phyloP scores from a whole-genome alignment of 2,113 vertebrate species.

The Hippopotamus amphibius region DNA sequence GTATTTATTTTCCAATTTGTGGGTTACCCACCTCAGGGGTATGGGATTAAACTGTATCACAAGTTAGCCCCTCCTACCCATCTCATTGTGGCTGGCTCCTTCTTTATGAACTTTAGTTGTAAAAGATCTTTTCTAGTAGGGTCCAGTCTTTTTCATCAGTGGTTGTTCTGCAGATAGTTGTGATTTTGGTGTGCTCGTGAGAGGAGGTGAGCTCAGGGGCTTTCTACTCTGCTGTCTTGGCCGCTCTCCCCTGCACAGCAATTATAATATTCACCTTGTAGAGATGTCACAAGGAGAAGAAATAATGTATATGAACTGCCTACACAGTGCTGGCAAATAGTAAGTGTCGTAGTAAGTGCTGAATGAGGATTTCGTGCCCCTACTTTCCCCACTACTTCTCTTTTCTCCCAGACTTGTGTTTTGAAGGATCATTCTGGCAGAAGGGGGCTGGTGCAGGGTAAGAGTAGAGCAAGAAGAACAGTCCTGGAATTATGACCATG shows the following conservation, averaged over 20 bases:
- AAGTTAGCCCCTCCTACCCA: background rate
- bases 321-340: background rate
- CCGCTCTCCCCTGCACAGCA: background rate
- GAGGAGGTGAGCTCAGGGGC: background rate
- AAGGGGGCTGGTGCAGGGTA: background rate
- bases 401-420: background rate
- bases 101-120: background rate
- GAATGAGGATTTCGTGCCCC: background rate
- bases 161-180: background rate
- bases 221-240: background rate
- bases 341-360: background rate
- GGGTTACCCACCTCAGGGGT: background rate
- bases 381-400: background rate
- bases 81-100: background rate
- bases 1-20: background rate
- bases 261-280: background rate
- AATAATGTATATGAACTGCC: background rate
- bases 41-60: background rate
- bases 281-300: background rate
- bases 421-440: background rate
- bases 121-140: background rate
- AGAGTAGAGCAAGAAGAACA: background rate
- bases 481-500: background rate
- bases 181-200: background rate
- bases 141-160: background rate